Evolutionary conservation across 2,113 vertebrate genomes (phyloP).

Genomic region (Gallinago paraguaiae): DNA sequence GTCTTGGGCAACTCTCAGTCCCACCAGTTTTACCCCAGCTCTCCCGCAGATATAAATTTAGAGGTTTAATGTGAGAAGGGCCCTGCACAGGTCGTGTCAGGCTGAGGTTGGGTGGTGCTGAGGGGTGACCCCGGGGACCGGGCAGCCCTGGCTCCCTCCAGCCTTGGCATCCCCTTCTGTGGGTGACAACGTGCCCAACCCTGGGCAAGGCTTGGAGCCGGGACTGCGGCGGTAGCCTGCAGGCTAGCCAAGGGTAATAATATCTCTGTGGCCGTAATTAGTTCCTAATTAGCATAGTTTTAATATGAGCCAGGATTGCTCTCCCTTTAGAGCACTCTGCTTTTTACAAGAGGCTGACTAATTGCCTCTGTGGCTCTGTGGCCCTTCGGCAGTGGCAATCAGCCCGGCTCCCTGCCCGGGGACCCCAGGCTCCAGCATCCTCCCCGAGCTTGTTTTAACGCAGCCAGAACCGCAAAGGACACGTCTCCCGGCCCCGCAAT

Average conservation of each 20-base stretch:
- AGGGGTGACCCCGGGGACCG: background rate
- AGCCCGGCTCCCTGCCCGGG: background rate
- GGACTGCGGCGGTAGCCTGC: background rate
- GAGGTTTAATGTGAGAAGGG: background rate
- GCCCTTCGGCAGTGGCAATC: background rate
- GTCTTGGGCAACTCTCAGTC: background rate
- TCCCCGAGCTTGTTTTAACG: background rate
- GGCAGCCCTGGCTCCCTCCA: background rate
- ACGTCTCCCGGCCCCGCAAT: background rate
- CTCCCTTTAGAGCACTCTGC: background rate
- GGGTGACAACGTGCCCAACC: fast-evolving
- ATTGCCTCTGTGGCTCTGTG: background rate
- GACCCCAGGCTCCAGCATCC: background rate
- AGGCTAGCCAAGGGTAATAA: background rate
- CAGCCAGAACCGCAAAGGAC: background rate
- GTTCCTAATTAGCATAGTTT: conserved; percentile 29
- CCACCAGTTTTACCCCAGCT: background rate
- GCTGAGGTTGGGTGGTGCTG: background rate
- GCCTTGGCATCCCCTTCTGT: background rate
- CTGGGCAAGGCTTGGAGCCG: background rate
- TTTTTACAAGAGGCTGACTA: conserved; percentile 11
- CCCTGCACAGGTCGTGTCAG: background rate
- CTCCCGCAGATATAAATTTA: background rate
- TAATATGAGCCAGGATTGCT: background rate
- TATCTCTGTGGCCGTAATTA: background rate